Conservation (phyloP, 2,113 vertebrate species). For the Pelecanoides urinatrix region DNA sequence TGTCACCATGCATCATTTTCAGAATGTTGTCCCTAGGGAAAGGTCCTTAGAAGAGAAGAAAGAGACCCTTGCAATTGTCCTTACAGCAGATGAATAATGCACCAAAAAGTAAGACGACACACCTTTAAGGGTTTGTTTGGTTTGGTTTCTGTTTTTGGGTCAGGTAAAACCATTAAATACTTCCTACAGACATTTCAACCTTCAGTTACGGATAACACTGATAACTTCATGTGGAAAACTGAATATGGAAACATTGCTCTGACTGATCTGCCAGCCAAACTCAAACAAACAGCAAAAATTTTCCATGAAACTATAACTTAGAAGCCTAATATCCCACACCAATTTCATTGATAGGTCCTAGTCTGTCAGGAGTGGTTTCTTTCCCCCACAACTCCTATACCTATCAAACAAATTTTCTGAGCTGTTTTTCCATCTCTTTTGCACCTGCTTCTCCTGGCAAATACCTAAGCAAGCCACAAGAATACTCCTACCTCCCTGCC, state of each 20-base stretch:
- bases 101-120: not conserved
- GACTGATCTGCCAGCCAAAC: not conserved
- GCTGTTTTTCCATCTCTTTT: not conserved
- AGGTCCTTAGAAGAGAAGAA: not conserved
- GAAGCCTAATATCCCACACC: not conserved
- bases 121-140: not conserved
- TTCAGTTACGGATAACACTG: not conserved
- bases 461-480: not conserved
- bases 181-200: not conserved
- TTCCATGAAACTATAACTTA: not conserved
- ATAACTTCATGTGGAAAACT: not conserved
- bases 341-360: not conserved
- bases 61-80: not conserved
- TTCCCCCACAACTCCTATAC: not conserved
- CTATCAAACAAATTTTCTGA: not conserved
- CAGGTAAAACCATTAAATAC: not conserved
- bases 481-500: not conserved
- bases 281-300: not conserved
- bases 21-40: accelerated
- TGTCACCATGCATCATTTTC: not conserved
- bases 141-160: not conserved
- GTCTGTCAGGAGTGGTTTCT: not conserved
- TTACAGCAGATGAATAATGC: not conserved
- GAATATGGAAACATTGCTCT: not conserved
- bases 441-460: not conserved